A percentile compares a stretch with the other conserved stretches of the same genome.
Evolutionary conservation across 1,140 invertebrate genomes (phyloP).

Genomic region (Conopomorpha cramerella): DNA sequence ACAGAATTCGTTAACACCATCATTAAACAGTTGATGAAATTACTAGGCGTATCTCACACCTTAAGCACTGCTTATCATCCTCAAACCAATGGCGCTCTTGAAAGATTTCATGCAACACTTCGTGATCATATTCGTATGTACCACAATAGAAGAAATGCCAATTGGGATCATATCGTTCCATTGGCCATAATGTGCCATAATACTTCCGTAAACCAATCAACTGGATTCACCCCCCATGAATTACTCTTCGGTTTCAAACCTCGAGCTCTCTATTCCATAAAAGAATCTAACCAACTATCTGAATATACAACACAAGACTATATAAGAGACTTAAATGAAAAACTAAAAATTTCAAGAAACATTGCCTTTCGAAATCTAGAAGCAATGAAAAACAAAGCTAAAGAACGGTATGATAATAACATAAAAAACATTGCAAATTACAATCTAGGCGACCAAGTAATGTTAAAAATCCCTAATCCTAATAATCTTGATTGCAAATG

Average conservation of each 20-base stretch:
- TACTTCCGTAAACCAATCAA: neutral
- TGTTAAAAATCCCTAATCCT: neutral
- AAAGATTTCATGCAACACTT: neutral
- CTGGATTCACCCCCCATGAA: neutral
- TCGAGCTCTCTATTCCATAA: neutral
- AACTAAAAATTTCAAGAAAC: neutral
- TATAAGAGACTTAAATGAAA: neutral
- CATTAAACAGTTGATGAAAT: neutral
- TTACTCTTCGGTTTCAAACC: neutral
- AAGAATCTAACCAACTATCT: neutral
- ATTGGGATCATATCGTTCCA: neutral
- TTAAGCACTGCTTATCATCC: neutral
- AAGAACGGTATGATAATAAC: neutral
- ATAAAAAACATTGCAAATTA: neutral
- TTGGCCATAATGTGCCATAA: neutral
- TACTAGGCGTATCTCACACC: neutral
- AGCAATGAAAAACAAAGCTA: neutral
- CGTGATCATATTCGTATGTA: neutral
- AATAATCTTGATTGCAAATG: neutral
- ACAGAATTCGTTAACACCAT: neutral
- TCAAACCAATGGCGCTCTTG: neutral
- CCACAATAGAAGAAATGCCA: neutral
- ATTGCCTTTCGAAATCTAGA: neutral
- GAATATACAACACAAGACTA: neutral
- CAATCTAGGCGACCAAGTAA: neutral